Evolutionary conservation across 2,888 invertebrate species (phyloP), one percentile per base, ranked within the genome.

Genomic region (Folsomia candida): DNA sequence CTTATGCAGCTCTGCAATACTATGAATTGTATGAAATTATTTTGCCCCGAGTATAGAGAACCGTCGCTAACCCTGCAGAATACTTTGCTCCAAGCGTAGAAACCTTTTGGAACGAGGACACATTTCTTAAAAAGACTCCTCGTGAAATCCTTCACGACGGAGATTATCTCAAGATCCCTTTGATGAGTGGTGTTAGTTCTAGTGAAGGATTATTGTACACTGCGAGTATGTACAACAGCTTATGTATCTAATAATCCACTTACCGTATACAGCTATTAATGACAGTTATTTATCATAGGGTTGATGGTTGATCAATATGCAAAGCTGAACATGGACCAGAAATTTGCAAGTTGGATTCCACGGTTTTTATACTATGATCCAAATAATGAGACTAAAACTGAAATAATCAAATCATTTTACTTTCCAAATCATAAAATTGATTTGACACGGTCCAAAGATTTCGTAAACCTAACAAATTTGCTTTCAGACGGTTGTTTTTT

Each of bases 391-490:
- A 51, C 47, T 22, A 6, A 3, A 2, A 28, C 64, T 2, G 9
- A 37, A 51, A 22, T 11, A 6, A 11, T 64, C 26, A 47, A 25
- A 64, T 51, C 47, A 2, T 20, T 14, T 64, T 64, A 64, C 25
- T 64, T 64, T 47, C 64, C 64, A 4, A 60, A 66, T 51, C 59
- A 18, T 6, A 29, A 28, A 18, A 51, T 58, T 57, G 47, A 60
- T 29, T 27, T 66, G 18, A 28, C n/a, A 20, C 27, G 20, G 4
- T 29, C 6, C 11, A 20, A 63, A 4, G 58, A 65, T 51, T 58
- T 68, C 37, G 28, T 64, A 57, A 67, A 71, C 20, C 57, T 71
- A 2, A 68, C 66, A 11, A 62, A 71, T 63, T 62, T 68, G 60
- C 51, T 37, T 18, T 61, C 68, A 6, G 68, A 71, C 27, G 20